These are phyloP conservation scores for Leucopsar rothschildi DNA, from an alignment of 2,113 vertebrate species.

Conservation along the genomic window DNA sequence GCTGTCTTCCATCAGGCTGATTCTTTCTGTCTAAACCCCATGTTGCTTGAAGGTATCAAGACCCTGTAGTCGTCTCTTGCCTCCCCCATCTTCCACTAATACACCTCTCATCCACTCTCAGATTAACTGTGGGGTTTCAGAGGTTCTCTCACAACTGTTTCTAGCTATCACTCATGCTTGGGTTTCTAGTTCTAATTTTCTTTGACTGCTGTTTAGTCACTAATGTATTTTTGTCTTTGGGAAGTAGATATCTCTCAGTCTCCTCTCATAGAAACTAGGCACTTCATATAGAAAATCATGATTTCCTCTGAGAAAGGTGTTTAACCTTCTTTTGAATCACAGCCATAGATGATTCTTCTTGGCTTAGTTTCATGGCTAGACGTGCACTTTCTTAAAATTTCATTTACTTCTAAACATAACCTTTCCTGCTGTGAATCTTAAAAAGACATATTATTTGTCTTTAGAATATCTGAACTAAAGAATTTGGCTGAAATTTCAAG, in stretches of 20 bases:
- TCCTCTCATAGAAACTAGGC: background rate
- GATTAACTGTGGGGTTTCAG: background rate
- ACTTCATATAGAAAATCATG: background rate
- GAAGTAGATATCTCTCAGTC: background rate
- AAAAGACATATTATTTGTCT: background rate
- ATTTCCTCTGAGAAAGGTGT: background rate
- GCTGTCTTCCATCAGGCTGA: background rate
- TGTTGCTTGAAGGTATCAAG: background rate
- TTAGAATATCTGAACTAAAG: background rate
- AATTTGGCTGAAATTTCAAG: conserved; percentile 4
- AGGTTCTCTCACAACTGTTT: background rate
- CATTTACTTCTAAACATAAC: background rate
- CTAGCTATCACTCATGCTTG: background rate
- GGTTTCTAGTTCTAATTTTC: background rate
- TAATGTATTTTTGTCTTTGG: background rate
- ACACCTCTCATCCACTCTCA: background rate
- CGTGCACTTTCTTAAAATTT: background rate
- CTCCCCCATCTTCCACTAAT: background rate
- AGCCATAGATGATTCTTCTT: background rate
- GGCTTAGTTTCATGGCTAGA: background rate
- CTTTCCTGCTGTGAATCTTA: background rate
- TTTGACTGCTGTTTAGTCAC: background rate
- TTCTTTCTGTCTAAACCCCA: background rate
- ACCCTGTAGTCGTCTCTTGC: background rate
- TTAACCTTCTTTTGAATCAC: background rate